Percentiles rank a stretch among this genome's conserved stretches.
Conservation (phyloP, 2,113 vertebrate genomes). For the Phocoena phocoena region DNA sequence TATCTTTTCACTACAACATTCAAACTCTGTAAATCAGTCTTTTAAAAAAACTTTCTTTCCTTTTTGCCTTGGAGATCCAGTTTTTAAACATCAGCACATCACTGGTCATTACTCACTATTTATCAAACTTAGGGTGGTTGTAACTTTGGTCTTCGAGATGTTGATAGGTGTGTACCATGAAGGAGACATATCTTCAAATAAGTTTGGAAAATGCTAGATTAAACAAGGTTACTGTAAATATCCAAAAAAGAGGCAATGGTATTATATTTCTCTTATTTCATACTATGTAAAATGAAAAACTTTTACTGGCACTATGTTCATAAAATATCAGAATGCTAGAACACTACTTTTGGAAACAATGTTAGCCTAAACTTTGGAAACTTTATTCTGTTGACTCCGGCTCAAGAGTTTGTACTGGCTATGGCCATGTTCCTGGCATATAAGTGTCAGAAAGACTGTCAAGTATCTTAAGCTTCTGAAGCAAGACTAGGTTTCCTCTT, state of each 20-base stretch:
- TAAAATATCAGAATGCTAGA: background rate
- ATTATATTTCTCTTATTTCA: background rate
- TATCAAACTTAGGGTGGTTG: background rate
- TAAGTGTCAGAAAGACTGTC: background rate
- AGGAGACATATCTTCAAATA: background rate
- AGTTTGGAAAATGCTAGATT: background rate
- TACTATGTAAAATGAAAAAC: background rate
- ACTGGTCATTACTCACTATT: background rate
- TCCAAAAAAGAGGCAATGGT: background rate
- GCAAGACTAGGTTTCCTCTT: background rate
- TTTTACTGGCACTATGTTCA: background rate
- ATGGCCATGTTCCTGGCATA: background rate
- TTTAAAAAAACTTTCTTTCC: background rate
- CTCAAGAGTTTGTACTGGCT: background rate
- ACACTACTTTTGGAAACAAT: background rate
- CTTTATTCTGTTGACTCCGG: background rate
- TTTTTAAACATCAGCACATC: background rate
- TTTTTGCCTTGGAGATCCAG: background rate
- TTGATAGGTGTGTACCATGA: background rate
- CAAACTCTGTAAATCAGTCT: background rate
- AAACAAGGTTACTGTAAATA: background rate
- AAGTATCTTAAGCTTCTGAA: background rate
- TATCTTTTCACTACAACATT: background rate
- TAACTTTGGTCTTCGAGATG: background rate
- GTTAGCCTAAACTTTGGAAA: background rate